Evolutionary conservation across 1,140 invertebrate species (phyloP).

Genomic region (Drosophila leontia): DNA sequence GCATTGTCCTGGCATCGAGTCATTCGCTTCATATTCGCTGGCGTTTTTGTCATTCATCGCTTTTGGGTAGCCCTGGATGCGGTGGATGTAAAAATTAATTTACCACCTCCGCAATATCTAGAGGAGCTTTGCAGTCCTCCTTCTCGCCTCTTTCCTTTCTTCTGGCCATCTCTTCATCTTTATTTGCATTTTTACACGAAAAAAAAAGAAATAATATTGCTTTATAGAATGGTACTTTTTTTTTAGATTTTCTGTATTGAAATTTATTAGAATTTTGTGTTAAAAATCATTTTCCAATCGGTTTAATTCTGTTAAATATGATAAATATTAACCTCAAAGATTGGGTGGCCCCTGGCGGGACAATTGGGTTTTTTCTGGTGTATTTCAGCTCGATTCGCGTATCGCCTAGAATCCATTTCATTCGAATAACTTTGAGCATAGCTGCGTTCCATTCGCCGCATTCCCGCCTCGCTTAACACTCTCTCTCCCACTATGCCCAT

Average conservation of each 20-base stretch:
- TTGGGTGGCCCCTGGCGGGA: not conserved
- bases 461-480: not conserved
- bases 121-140: not conserved
- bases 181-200: slow-evolving; percentile 32
- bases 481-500: not conserved
- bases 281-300: too few species aligned
- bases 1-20: slow-evolving; percentile 43
- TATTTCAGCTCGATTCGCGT: slow-evolving; percentile 23
- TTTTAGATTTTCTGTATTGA: too few species aligned
- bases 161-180: slow-evolving; percentile 7
- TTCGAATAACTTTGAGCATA: slow-evolving; percentile 53
- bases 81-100: slow-evolving; percentile 47
- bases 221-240: too few species aligned
- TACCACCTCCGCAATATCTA: slow-evolving; percentile 22
- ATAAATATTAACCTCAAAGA: not conserved
- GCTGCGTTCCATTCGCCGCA: slow-evolving; percentile 22
- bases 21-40: slow-evolving; percentile 21
- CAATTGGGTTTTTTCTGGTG: not conserved
- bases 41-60: slow-evolving; percentile 19
- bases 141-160: not conserved
- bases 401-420: slow-evolving; percentile 73
- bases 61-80: not conserved
- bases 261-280: too few species aligned
- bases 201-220: not conserved
- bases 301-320: not conserved